Base-by-base conservation (phyloP, 2,797 vertebrate genomes). In the Molothrus aeneus region DNA sequence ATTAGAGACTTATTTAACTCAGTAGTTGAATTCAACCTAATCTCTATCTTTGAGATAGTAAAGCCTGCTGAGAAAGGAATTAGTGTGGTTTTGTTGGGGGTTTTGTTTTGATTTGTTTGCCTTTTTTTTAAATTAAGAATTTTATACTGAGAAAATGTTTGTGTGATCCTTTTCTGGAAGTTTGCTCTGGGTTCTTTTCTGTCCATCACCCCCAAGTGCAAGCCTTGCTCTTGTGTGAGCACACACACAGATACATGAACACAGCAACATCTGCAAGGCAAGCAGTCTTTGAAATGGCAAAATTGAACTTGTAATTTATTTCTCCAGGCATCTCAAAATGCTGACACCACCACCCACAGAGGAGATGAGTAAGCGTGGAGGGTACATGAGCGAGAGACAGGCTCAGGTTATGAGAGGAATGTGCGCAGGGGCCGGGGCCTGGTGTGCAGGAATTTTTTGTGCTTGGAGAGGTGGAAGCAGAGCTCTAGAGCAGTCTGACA, bases 181-280 rank as follows among this genome's bases (percentile, higher is more conserved):
- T n/a, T 85, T 93, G 36, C 29, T 66, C 16, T 10, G 16, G 17
- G 19, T 36, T 63, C 22, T 8, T 70, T 69, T 29, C 45, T 83
- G 43, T 69, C 6, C 2, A 6, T 53, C 80, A 50, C 10, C 25
- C 29, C 56, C 66, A 50, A 1, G 13, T 48, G 19, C 40, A 50
- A 38, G 13, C 34, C 29, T 66, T 4, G 6, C 1, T 1, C 1
- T 80, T 1, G 0, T 42, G 14, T 36, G 32, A 72, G 51, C 2
- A 1, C 24, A 34, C 21, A 21, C 13, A 38, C 1, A 51, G 16
- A 57, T 34, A 10, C 11, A 22, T 0, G 1, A 51, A 10, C 28
- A 13, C 38, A 19, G 43, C 26, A 24, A 50, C 32, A 57, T 34
- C 56, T 85, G 51, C 56, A 80, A 73, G 38, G n/a, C 3, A 2